Evolutionary conservation across 2,113 vertebrate species (phyloP), one percentile per base, ranked within the genome.

Genomic region (Melanotaenia duboulayi): DNA sequence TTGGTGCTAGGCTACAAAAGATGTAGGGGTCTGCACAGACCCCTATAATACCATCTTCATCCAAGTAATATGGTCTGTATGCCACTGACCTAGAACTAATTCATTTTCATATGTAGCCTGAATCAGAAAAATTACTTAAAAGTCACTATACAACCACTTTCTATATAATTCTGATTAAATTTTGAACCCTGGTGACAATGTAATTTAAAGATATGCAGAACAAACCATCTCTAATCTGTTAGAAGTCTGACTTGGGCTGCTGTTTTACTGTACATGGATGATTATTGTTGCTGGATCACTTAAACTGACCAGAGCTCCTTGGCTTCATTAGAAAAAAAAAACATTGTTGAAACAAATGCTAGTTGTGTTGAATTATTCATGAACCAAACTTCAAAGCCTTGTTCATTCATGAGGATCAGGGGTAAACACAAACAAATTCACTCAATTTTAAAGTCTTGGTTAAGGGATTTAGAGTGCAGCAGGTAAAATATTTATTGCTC

Each of bases 371-470:
- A 80, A 90, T 87, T 81, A 87, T 85, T 82, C 64, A 85, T 83
- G 35, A n/a, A 0, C 44, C 54, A 63, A 67, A 80, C 63, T 59
- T 66, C 70, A 81, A 59, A 86, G 54, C 64, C 71, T 72, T 40
- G 79, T 73, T 71, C 75, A 83, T 85, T 79, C 74, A 86, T 91
- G 81, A 86, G 75, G 51, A 82, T 79, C 76, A 81, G 58, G 54
- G 57, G 42, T 59, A 84, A 83, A 82, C 67, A 84, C 85, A 79
- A 89, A 84, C 77, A 83, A 75, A 73, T 66, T 60, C 46, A 54
- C 71, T 68, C 74, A 71, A 64, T 62, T 65, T 69, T 62, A 81
- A 76, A 82, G 82, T 87, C 85, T 74, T 22, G 35, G 58, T 82
- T 71, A 59, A 68, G 78, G 60, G 46, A 25, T 51, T 86, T 72